Percentiles rank a stretch among this genome's conserved stretches.
These are phyloP conservation scores for Malacoctenus gilli DNA, from an alignment of 2,797 vertebrate genomes.

Conservation along the genomic window DNA sequence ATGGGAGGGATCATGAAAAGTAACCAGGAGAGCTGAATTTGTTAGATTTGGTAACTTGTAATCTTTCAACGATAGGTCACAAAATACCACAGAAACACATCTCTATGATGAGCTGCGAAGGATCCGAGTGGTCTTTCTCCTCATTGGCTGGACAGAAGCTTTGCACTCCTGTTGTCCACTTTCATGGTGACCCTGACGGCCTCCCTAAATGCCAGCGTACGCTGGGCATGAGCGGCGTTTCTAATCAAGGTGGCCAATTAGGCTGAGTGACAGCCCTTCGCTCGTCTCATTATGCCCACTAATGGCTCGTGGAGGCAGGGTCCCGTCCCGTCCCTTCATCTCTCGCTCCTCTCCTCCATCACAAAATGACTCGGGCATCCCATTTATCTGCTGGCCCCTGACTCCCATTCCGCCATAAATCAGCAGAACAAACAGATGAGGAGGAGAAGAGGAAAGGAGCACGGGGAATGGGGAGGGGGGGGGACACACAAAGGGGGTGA, in stretches of 20 bases:
- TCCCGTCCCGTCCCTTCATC: slow-evolving; percentile 57
- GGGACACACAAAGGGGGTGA: slow-evolving; percentile 54
- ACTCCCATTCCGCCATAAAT: slow-evolving; percentile 69
- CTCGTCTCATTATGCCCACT: slow-evolving; percentile 60
- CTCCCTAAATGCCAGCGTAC: slow-evolving; percentile 30
- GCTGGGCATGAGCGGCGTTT: slow-evolving; percentile 49
- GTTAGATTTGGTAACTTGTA: too few relatives aligned
- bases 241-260: slow-evolving; percentile 71
- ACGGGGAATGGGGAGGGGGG: slow-evolving; percentile 37
- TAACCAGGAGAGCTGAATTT: too few relatives aligned
- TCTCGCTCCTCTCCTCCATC: slow-evolving; percentile 43
- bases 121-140: not conserved
- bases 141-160: not conserved
- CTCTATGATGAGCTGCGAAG: not conserved
- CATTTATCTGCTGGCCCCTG: slow-evolving; percentile 50
- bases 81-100: not conserved
- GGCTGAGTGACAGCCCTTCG: slow-evolving; percentile 65
- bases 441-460: slow-evolving; percentile 42
- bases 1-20: too few relatives aligned
- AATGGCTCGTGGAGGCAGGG: slow-evolving; percentile 56
- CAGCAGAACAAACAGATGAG: slow-evolving; percentile 65
- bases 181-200: slow-evolving; percentile 3
- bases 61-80: too few relatives aligned
- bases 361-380: slow-evolving; percentile 59
- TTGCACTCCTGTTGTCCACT: slow-evolving; percentile 12